Base-by-base conservation (phyloP, 2,888 invertebrate genomes). In the Clepsis dumicolana region DNA sequence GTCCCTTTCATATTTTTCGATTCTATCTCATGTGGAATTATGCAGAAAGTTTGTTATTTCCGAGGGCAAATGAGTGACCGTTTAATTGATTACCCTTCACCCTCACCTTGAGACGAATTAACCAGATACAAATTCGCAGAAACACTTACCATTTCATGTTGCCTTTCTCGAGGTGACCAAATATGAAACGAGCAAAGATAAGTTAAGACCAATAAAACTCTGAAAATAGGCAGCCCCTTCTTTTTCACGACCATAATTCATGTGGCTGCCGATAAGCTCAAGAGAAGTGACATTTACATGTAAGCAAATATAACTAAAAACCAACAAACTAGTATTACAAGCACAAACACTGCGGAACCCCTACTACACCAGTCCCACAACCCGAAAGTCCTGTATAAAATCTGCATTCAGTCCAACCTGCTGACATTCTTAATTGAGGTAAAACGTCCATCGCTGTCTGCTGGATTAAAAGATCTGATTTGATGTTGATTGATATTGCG, bases 401-500 rank as follows among this genome's bases (percentile, higher is more conserved):
- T 72, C 73, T 70, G 72, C 56, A 76, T 75, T 75, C 74, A 75
- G 71, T 77, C 77, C 79, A 72, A 74, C 78, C 75, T 75, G 80
- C 78, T 80, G 82, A 82, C 82, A 83, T 84, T 83, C 82, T 85
- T 88, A 87, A 91, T 90, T 88, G 88, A 88, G 76, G 85, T 77
- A 79, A 80, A 82, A 79, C 80, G 81, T 83, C 81, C 78, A 76
- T 75, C 79, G 73, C 70, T 75, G 81, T 82, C 82, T 75, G 73
- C 71, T 77, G 85, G 85, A 87, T 89, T 88, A 88, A 83, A 86
- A 86, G 77, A 84, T 84, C 79, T 75, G 82, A 85, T 88, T 82
- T 85, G 87, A 90, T 87, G 84, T 89, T 90, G 90, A 91, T 90
- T 88, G 88, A 90, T 89, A 83, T 80, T 82, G 80, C 79, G 81